A percentile compares a stretch with the other conserved stretches of the same genome.
These are phyloP conservation scores for Syngnathoides biaculeatus DNA, from an alignment of 2,113 vertebrate genomes.

Conservation along the genomic window DNA sequence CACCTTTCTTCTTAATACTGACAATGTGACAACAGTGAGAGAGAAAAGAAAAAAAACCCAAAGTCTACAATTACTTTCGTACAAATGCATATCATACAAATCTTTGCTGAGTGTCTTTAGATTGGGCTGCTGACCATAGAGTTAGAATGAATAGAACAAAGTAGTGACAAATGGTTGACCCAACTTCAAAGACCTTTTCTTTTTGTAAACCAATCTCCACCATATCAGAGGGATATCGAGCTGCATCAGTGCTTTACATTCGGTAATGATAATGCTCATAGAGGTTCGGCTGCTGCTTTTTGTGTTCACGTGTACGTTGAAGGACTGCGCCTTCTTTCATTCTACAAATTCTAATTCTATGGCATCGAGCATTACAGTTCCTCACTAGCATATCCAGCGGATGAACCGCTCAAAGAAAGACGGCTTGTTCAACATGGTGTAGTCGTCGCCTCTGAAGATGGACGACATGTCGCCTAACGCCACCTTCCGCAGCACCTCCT, in stretches of 20 bases:
- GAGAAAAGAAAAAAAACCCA: conserved; percentile 31
- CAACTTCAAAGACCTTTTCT: conserved; percentile 14
- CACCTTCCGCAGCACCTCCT: conserved; percentile 82
- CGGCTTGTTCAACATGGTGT: conserved; percentile 75
- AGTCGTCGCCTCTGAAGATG: conserved; percentile 86
- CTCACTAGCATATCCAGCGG: conserved; percentile 80
- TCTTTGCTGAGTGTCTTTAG: conserved; percentile 36
- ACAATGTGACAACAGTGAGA: conserved; percentile 20
- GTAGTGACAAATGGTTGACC: conserved; percentile 8
- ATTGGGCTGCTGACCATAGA: conserved; percentile 33
- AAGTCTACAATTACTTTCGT: conserved; percentile 31
- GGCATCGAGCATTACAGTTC: conserved; percentile 36
- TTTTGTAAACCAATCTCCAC: conserved; percentile 18
- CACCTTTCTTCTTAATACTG: conserved; percentile 58
- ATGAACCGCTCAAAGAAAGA: conserved; percentile 90
- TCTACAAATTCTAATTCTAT: conserved; percentile 38
- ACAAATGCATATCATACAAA: conserved; percentile 49
- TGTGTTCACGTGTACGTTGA: conserved; percentile 37
- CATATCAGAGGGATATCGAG: conserved; percentile 19
- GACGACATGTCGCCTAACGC: conserved; percentile 84
- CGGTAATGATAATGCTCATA: conserved; percentile 32
- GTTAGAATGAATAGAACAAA: conserved; percentile 35
- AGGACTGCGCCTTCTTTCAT: conserved; percentile 35
- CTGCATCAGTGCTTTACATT: conserved; percentile 37
- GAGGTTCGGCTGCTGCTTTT: conserved; percentile 12